phyloP scores from a whole-genome alignment of 1,140 invertebrate genomes.

The Apis laboriosa region DNA sequence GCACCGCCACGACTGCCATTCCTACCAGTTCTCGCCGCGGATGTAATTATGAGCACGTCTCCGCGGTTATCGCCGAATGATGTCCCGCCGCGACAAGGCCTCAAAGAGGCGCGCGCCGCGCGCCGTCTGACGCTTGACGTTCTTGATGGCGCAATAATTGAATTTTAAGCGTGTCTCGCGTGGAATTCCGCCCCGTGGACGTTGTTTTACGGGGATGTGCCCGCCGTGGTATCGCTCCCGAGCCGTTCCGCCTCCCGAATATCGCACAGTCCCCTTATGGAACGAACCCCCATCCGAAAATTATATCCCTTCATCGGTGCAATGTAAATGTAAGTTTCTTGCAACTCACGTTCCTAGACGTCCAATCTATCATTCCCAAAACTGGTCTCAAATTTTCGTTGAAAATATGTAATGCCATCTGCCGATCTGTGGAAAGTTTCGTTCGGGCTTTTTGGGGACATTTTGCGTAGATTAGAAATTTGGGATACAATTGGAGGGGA shows the following conservation, averaged over 20 bases:
- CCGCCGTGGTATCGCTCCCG: neutral
- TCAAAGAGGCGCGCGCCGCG: constrained; percentile 11
- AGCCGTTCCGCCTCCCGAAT: neutral
- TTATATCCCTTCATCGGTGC: neutral
- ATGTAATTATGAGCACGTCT: constrained; percentile 57
- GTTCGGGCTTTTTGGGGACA: no score
- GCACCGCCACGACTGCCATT: constrained; percentile 48
- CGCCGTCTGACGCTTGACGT: constrained; percentile 23
- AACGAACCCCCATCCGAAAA: neutral
- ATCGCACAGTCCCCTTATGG: no score
- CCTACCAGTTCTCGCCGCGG: constrained; percentile 23
- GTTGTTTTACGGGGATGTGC: neutral
- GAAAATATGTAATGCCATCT: no score
- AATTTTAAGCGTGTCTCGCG: constrained; percentile 34
- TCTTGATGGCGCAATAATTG: constrained; percentile 46
- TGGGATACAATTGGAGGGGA: no score
- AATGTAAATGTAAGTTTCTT: no score
- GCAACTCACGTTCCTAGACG: no score
- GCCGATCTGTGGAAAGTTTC: no score
- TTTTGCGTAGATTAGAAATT: no score
- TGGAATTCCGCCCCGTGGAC: neutral
- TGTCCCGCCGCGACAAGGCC: constrained; percentile 16
- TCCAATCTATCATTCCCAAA: no score
- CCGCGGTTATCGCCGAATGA: constrained; percentile 50
- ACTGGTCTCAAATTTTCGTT: no score